These are phyloP conservation scores for Ectropis grisescens DNA, from an alignment of 1,140 invertebrate species.

Conservation along the genomic window DNA sequence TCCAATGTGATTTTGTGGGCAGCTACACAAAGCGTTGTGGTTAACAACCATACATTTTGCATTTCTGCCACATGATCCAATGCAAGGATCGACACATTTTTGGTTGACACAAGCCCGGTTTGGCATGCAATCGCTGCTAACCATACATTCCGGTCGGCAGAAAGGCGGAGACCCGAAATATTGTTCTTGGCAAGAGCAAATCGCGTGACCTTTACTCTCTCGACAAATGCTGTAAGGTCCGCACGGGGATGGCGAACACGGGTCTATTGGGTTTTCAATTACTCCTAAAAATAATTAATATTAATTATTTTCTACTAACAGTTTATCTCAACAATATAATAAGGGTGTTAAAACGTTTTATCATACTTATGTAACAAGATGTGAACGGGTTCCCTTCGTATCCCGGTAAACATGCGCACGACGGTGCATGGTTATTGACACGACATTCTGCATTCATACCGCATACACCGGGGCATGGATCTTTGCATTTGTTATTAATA, in stretches of 20 bases:
- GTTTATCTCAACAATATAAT: neutral
- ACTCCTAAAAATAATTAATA: constrained; percentile 32
- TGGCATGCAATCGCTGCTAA: constrained; percentile 80
- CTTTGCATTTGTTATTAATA: constrained; percentile 75
- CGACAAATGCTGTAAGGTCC: constrained; percentile 80
- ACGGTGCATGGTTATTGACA: constrained; percentile 78
- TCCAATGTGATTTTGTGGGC: constrained; percentile 75
- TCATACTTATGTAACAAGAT: constrained; percentile 62
- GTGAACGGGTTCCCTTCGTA: constrained; percentile 83
- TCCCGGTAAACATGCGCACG: constrained; percentile 76
- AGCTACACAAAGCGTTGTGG: constrained; percentile 84
- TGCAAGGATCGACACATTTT: constrained; percentile 83
- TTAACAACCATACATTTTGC: constrained; percentile 81
- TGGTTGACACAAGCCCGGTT: constrained; percentile 80
- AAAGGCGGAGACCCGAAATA: constrained; percentile 79
- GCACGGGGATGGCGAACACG: constrained; percentile 78
- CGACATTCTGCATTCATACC: constrained; percentile 79
- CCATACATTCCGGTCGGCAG: constrained; percentile 82
- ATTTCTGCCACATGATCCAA: constrained; percentile 80
- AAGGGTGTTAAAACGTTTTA: neutral
- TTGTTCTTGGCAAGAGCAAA: constrained; percentile 78
- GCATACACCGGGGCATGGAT: constrained; percentile 76
- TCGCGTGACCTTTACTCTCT: constrained; percentile 74
- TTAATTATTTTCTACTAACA: neutral
- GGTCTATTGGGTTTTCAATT: constrained; percentile 69